Base-by-base conservation (phyloP, 2,888 invertebrate species). In the Synanthedon andrenaeformis region DNA sequence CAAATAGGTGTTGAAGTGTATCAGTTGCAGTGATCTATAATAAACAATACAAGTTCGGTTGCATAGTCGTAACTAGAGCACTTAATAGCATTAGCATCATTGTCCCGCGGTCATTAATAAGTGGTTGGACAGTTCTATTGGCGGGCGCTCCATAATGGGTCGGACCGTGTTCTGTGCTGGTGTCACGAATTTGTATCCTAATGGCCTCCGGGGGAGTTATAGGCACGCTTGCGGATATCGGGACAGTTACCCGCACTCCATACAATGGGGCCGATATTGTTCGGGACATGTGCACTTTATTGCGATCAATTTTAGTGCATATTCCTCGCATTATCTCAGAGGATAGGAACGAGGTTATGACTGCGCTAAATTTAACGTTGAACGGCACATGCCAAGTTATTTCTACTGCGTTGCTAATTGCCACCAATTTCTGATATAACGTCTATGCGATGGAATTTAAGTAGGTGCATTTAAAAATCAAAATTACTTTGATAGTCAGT, bases 71-170 rank as follows among this genome's bases (percentile, higher is more conserved):
- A 54, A 54, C 55, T 35, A 35, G 35, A 35, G 35, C 55, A 56
- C 76, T 81, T 85, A 81, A 86, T 85, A 77, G 76, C 79, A 79
- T 83, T 82, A 82, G 76, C 73, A 72, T 80, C 78, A 82, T 83
- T 84, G 84, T 82, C 79, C 74, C 68, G 62, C 60, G 64, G 70
- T 75, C 82, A 79, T 87, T 85, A 84, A 86, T 86, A 85, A 82
- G 76, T 70, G 67, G 63, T 60, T 62, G 66, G 82, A 82, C 82
- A 82, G 80, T 79, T 83, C 78, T 81, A 84, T 83, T 79, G 82
- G 79, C 61, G 69, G 62, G 65, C 69, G 63, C 65, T 70, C 80
- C 78, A 77, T 82, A 82, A 79, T 72, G 64, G 80, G 74, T 63
- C 66, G 66, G 67, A 64, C 67, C 67, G 65, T 64, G 69, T 65